Conservation (phyloP, 2,888 invertebrate genomes). For the Mycalesis mineus region DNA sequence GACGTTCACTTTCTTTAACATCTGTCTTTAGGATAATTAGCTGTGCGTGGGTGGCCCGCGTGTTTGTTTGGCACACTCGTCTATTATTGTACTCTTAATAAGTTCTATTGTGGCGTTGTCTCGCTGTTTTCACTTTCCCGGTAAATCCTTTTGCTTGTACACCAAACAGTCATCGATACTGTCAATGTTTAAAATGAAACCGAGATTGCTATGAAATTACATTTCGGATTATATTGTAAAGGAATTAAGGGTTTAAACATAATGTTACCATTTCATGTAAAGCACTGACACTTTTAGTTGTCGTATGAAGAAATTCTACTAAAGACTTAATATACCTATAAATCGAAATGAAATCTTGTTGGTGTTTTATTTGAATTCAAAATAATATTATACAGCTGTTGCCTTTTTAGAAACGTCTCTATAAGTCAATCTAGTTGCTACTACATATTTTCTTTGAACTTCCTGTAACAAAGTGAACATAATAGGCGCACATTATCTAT, state of each 20-base stretch:
- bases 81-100: conserved; percentile 55
- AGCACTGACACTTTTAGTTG: no score
- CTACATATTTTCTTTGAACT: not conserved
- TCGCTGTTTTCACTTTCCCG: conserved; percentile 70
- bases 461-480: conserved; percentile 1
- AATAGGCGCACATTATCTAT: conserved; percentile 7
- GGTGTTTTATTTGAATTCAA: no score
- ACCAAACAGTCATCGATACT: conserved; percentile 64
- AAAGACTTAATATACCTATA: no score
- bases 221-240: not conserved
- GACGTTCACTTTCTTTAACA: conserved; percentile 62
- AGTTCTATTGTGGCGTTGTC: conserved; percentile 57
- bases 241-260: no score
- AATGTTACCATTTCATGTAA: no score
- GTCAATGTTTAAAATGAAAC: not conserved
- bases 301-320: no score
- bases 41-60: conserved; percentile 59
- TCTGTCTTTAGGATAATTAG: conserved; percentile 68
- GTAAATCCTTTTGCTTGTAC: conserved; percentile 54
- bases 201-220: not conserved
- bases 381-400: no score
- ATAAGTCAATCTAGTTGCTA: not conserved
- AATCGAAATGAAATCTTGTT: no score
- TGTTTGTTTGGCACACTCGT: conserved; percentile 43
- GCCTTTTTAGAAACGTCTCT: not conserved